Evolutionary conservation across 2,113 vertebrate genomes (phyloP).

Genomic region (Ochotona curzoniae): DNA sequence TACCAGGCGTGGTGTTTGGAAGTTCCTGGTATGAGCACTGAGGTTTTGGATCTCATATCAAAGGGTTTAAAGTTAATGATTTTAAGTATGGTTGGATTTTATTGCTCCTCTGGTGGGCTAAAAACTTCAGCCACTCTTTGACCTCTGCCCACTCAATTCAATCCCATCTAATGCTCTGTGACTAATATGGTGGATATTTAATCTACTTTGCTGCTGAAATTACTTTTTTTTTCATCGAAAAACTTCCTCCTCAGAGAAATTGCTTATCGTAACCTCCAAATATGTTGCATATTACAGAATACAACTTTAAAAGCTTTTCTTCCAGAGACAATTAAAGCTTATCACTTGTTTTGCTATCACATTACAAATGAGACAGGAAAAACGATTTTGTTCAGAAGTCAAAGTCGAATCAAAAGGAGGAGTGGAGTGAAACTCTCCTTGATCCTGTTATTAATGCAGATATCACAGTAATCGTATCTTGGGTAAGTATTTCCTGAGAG

Average conservation of each 20-base stretch:
- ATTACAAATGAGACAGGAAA: constrained; percentile 64
- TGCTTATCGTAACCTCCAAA: constrained; percentile 86
- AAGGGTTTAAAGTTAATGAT: constrained; percentile 90
- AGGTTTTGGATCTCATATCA: constrained; percentile 88
- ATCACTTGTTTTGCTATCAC: constrained; percentile 79
- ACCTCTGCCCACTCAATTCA: constrained; percentile 87
- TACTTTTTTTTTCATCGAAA: constrained; percentile 85
- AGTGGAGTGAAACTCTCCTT: constrained; percentile 67
- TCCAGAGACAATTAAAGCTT: constrained; percentile 78
- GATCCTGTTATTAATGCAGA: constrained; percentile 70
- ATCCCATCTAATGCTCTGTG: constrained; percentile 90
- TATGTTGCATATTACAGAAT: constrained; percentile 77
- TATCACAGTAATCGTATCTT: constrained; percentile 69
- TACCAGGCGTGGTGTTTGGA: constrained; percentile 79
- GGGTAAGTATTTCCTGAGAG: constrained; percentile 80
- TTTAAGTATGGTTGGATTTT: constrained; percentile 90
- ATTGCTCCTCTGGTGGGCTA: constrained; percentile 87
- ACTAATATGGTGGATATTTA: constrained; percentile 90
- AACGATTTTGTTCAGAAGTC: constrained; percentile 80
- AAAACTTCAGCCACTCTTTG: constrained; percentile 87
- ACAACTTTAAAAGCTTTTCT: constrained; percentile 77
- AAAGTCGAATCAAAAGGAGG: constrained; percentile 79
- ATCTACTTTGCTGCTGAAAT: constrained; percentile 89
- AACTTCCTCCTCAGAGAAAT: constrained; percentile 86
- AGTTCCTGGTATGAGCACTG: constrained; percentile 76